Conservation (phyloP, 1,140 invertebrate genomes). For the Rhyzopertha dominica region DNA sequence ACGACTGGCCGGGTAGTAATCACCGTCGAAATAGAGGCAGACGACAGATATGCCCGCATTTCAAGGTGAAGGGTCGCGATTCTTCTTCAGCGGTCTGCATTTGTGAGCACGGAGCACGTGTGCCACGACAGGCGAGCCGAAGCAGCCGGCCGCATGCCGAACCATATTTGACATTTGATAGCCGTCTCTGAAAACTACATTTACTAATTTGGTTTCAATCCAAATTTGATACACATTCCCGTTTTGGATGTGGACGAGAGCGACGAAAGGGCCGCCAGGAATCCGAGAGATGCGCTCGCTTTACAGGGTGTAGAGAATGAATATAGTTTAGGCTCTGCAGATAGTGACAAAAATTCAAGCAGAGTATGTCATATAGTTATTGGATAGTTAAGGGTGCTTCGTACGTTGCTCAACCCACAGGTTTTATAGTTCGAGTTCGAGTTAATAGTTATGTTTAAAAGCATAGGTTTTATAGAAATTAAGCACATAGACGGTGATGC, state of each 20-base stretch:
- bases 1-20: no score
- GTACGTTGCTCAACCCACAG: neutral
- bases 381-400: neutral
- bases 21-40: no score
- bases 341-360: neutral
- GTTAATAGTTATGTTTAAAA: no score
- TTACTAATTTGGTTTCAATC: constrained; percentile 41
- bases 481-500: no score
- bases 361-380: neutral
- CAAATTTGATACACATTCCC: constrained; percentile 42
- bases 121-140: constrained; percentile 4
- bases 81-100: constrained; percentile 7
- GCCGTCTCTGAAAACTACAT: constrained; percentile 31
- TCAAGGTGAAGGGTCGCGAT: constrained; percentile 29
- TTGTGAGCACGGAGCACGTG: constrained; percentile 17
- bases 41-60: no score
- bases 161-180: constrained; percentile 43
- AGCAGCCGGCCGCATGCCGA: constrained; percentile 28
- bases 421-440: constrained; percentile 7
- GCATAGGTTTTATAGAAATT: no score
- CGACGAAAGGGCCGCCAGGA: constrained; percentile 23
- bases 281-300: neutral
- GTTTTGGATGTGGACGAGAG: constrained; percentile 32
- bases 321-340: neutral
- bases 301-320: neutral